Conservation (phyloP, 2,888 invertebrate genomes). For the Sussaba pulchella region DNA sequence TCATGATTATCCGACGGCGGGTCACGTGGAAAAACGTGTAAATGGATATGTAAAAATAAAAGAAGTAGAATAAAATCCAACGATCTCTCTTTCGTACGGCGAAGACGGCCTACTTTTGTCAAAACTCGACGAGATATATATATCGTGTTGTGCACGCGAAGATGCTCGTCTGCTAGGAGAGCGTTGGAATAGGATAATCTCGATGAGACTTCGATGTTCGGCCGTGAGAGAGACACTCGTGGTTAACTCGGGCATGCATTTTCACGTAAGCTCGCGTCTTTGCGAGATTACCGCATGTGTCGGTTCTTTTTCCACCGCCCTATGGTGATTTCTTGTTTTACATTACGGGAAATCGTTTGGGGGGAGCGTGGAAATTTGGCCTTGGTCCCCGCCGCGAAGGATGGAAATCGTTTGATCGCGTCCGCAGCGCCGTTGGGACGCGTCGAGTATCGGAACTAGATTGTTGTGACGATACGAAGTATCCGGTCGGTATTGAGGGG, state of each 20-base stretch:
- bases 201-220: conserved; percentile 24
- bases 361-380: too few relatives aligned
- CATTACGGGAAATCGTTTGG: background rate
- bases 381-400: too few relatives aligned
- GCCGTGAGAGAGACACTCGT: conserved; percentile 25
- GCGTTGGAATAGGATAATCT: background rate
- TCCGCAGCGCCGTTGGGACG: background rate
- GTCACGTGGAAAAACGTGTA: conserved; percentile 29
- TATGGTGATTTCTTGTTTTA: conserved; percentile 28
- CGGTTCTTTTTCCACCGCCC: background rate
- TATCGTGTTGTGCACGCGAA: background rate
- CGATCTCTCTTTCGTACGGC: background rate
- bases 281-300: background rate
- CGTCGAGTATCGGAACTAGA: background rate
- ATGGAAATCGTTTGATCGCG: conserved; percentile 11
- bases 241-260: conserved; percentile 40
- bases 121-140: conserved; percentile 7
- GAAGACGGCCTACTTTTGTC: conserved; percentile 42
- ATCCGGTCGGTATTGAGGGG: background rate
- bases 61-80: background rate
- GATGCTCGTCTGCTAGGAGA: conserved; percentile 13
- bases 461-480: background rate
- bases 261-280: conserved; percentile 19
- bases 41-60: background rate
- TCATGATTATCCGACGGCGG: background rate